phyloP scores from a whole-genome alignment of 2,888 invertebrate species.

The Sacculina carcini region DNA sequence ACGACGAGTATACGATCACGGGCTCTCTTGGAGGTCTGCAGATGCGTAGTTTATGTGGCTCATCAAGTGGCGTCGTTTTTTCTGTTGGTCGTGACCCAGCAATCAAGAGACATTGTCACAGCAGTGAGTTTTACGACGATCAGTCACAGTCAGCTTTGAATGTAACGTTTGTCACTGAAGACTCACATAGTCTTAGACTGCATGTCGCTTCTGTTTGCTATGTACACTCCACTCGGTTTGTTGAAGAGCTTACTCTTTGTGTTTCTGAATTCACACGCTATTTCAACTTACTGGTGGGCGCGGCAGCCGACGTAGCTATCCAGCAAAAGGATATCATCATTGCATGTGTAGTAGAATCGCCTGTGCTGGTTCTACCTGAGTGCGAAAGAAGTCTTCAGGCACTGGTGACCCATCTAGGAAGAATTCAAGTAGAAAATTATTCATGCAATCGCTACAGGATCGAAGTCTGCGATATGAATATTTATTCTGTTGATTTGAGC shows the following conservation, averaged over 20 bases:
- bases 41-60: too few species aligned
- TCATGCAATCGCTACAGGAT: conserved; percentile 27
- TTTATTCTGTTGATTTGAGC: conserved; percentile 44
- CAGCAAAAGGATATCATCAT: too few species aligned
- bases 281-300: not conserved
- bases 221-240: conserved; percentile 63
- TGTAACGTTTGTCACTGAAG: not conserved
- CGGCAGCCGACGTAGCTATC: too few species aligned
- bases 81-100: conserved; percentile 49
- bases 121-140: too few species aligned
- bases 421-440: conserved; percentile 34
- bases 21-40: conserved; percentile 82
- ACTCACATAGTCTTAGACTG: conserved; percentile 21
- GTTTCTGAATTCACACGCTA: not conserved
- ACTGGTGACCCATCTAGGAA: conserved; percentile 71
- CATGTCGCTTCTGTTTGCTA: conserved; percentile 77
- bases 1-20: conserved; percentile 14
- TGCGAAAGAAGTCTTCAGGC: conserved; percentile 49
- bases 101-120: too few species aligned
- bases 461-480: conserved; percentile 59
- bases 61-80: too few species aligned
- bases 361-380: conserved; percentile 65
- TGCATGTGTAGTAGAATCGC: conserved; percentile 62
- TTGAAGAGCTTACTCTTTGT: conserved; percentile 39
- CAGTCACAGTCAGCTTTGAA: conserved; percentile 7